phyloP scores from a whole-genome alignment of 2,888 invertebrate genomes.

The Hedychridium roseum region DNA sequence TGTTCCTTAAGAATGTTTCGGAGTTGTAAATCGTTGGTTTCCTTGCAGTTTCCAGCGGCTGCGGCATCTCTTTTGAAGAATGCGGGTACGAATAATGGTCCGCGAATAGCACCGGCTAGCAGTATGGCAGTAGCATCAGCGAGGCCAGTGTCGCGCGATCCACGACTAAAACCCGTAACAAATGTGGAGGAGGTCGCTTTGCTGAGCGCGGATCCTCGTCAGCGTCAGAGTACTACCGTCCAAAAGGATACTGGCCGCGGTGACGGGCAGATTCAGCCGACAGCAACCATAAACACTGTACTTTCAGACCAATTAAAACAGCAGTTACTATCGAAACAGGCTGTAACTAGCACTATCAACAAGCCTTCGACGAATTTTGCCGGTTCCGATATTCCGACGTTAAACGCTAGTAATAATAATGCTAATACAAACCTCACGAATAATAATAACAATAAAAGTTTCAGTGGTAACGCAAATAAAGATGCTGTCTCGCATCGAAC shows the following conservation, averaged over 20 bases:
- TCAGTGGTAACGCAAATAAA: constrained; percentile 58
- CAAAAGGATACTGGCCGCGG: constrained; percentile 41
- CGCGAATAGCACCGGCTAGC: constrained; percentile 69
- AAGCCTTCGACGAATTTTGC: constrained; percentile 50
- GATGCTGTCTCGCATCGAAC: constrained; percentile 59
- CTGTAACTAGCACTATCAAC: constrained; percentile 54
- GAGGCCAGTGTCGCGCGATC: constrained; percentile 61
- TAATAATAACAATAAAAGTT: constrained; percentile 56
- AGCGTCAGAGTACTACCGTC: constrained; percentile 35
- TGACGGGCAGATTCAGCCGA: constrained; percentile 42
- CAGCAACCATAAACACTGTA: constrained; percentile 52
- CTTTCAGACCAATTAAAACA: constrained; percentile 59
- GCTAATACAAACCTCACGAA: constrained; percentile 51
- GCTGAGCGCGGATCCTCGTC: constrained; percentile 41
- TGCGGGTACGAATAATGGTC: constrained; percentile 49
- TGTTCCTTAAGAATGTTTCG: not conserved
- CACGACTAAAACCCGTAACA: constrained; percentile 48
- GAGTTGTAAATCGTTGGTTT: constrained; percentile 12
- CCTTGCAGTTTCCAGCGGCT: constrained; percentile 51
- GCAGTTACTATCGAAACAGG: constrained; percentile 56
- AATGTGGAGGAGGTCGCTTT: constrained; percentile 43
- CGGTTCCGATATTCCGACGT: constrained; percentile 47
- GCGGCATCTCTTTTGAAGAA: constrained; percentile 53
- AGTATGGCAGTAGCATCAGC: constrained; percentile 65
- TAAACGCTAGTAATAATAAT: constrained; percentile 56